Evolutionary conservation across 1,140 invertebrate genomes (phyloP), one percentile per base, ranked within the genome.

Genomic region (Drosophila kurseongensis): DNA sequence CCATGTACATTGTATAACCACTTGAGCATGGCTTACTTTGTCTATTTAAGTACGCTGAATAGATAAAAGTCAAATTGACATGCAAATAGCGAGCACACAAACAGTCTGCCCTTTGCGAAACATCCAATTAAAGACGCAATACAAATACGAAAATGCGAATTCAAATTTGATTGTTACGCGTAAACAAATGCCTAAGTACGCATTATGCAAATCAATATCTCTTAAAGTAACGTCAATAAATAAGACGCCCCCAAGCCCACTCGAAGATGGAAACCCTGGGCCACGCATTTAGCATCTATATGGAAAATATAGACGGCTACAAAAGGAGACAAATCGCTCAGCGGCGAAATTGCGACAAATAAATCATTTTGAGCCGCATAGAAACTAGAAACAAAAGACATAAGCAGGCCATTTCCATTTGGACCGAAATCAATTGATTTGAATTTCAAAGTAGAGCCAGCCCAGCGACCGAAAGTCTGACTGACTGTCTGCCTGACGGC

Each of bases 161-260:
- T 88, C 85, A 88, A 88, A 88, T 88, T 88, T 89, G 84, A 88
- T 88, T 88, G 84, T 88, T 89, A 79, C 84, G 84, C 84, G 85
- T 88, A 88, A 88, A 88, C 84, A 88, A 88, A 88, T 89, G 80
- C 84, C 83, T 88, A 88, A 88, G 84, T 88, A 80, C 84, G 84
- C 84, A 88, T 88, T 88, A 88, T 88, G 84, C 84, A 88, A 88
- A 88, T 88, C 84, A 89, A 88, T 88, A 88, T 50, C 84, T 89
- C 84, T 88, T 88, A 89, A 88, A 88, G 85, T 74, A 89, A 68
- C 76, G 77, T 78, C 84, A 89, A 88, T 88, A 88, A 88, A 88
- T 88, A 88, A 88, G 66, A 41, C 66, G 36, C 65, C 68, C 68
- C 35, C 68, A 58, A 57, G 5, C 42, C 44, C 6, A 48, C 12